A percentile compares a stretch with the other conserved stretches of the same genome.
Conservation (phyloP, 2,888 invertebrate species). For the Agonopterix heracliana region DNA sequence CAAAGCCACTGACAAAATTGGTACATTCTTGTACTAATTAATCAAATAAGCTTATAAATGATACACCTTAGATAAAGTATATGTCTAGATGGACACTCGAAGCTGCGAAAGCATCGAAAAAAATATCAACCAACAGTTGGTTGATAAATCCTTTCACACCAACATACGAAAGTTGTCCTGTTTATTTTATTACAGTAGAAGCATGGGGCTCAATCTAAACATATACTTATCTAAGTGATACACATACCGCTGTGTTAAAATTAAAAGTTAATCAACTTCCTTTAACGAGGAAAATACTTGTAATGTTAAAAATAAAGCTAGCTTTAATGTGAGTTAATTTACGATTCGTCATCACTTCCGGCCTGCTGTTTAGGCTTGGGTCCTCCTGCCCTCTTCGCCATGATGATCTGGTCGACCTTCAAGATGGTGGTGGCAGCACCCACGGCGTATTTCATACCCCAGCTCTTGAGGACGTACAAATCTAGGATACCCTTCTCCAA, state of each 20-base stretch:
- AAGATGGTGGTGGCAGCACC: slow-evolving; percentile 94
- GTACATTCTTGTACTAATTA: no score
- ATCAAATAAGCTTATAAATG: no score
- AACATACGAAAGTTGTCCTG: no score
- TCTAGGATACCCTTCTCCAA: slow-evolving; percentile 87
- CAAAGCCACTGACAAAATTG: no score
- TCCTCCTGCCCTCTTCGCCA: slow-evolving; percentile 98
- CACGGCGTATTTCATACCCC: slow-evolving; percentile 97
- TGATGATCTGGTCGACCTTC: slow-evolving; percentile 97
- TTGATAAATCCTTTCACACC: no score
- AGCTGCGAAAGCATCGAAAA: no score
- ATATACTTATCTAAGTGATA: no score
- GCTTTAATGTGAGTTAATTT: slow-evolving; percentile 23
- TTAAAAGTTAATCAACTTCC: slow-evolving; percentile 6
- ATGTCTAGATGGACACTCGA: no score
- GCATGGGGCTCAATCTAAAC: no score
- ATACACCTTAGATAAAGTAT: no score
- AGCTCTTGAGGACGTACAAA: slow-evolving; percentile 89
- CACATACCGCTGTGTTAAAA: not conserved
- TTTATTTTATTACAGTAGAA: no score
- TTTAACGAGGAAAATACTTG: slow-evolving; percentile 8
- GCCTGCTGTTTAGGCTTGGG: slow-evolving; percentile 86
- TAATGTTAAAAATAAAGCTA: not conserved
- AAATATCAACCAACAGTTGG: no score
- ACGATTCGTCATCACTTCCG: slow-evolving; percentile 85